Evolutionary conservation across 2,113 vertebrate species (phyloP), one percentile per base, ranked within the genome.

Genomic region (Zosterops japonicus): DNA sequence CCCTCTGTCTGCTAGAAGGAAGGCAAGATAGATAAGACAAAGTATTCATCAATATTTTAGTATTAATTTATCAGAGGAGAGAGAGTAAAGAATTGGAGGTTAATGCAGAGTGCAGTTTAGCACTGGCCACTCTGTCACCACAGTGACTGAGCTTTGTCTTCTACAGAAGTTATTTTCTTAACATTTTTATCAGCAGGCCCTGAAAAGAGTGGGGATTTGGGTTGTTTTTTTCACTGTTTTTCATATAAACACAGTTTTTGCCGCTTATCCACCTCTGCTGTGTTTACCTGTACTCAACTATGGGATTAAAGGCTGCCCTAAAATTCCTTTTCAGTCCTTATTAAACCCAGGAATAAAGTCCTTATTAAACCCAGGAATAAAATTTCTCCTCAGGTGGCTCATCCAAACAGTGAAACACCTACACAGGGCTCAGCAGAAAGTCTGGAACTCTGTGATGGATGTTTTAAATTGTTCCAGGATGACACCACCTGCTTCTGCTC

Each of bases 11-110:
- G 80, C 56, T 16, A 27, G 59, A 50, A 86, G 85, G 71, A 84
- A 80, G 21, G 28, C 42, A 57, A 83, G 71, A 87, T 4, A 74
- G 82, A 70, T 77, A 91, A 95, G 70, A 79, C 23, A 74, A 79
- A 83, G 81, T 20, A 50, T 44, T 95, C 71, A 88, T 95, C 75
- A 90, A 90, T 90, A 88, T 87, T 93, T 96, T 78, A 96, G 50
- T 33, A 81, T 74, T 85, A 86, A 90, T 90, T 47, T 41, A 69
- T 91, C 71, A 67, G 83, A 63, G 57, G 4, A 72, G 11, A 35
- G 87, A 69, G 67, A 82, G 21, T 70, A 33, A 93, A 59, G 85
- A 57, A 85, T n/a, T 25, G 31, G 10, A 44, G 79, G 71, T 67
- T 91, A 50, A 50, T 47, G 23, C 11, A 42, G 29, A 83, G 50